Evolutionary conservation across 2,888 invertebrate species (phyloP), one percentile per base, ranked within the genome.

Genomic region (Rotaria magnacalcarata): DNA sequence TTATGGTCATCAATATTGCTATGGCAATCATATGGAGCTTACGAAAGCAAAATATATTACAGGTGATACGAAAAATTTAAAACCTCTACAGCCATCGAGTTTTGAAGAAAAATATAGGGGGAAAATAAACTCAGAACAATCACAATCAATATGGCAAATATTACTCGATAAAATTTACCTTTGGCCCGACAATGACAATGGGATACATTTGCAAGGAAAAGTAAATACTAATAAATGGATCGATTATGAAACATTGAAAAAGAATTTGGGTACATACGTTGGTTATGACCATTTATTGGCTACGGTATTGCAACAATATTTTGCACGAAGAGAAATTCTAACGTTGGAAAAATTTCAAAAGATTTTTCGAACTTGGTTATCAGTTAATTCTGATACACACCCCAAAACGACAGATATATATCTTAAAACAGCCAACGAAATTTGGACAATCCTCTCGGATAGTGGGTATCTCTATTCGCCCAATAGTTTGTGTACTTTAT

Each of bases 1-100:
- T 58, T 85, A 50, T 85, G 85, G 85, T 21, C 85, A 85, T 74
- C n/a, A 85, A 41, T 85, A 85, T 52, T 50, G 74, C 27, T 85
- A 85, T 74, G 85, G 85, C 19, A 43, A 60, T 74, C 47, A 85
- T 24, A 67, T 67, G 43, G 85, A 85, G 52, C 85, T 85, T 50
- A 60, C 74, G 10, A 85, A 85, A 27, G 60, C 85, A 74, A 85
- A 85, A 52, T 85, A 85, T 74, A 52, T 85, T 50, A 47, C 74
- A 21, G 84, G 84, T 84, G 24, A 84, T 27, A 56, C 11, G 34
- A 41, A 34, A n/a, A n/a, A n/a, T 41, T 34, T 74, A 24, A 74
- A 74, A 74, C 74, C 74, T 41, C 16, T 74, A 34, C 74, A 74
- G 34, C 74, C 74, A 19, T 34, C 7, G 7, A 34, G 34, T 34